Evolutionary conservation across 2,888 invertebrate species (phyloP), one percentile per base, ranked within the genome.

Genomic region (Euspilapteryx auroguttella): DNA sequence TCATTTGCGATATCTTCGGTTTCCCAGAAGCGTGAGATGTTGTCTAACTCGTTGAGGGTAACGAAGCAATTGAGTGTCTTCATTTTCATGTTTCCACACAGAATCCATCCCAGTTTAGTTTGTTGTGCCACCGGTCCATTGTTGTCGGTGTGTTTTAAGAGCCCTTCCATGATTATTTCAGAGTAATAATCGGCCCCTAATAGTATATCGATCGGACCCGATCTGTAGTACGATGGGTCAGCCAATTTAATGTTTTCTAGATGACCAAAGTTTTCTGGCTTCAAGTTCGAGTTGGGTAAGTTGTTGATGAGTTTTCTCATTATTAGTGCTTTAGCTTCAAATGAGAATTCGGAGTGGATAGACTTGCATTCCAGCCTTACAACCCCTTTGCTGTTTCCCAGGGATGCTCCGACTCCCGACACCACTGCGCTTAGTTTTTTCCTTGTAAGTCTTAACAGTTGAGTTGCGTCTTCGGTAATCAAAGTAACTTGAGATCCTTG

Each of bases 251-350:
- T 10, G 22, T 27, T 27, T 10, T 24, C n/a, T 1, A 28, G 7
- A n/a, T 25, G 25, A 11, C 9, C 6, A n/a, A 12, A 25, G 7
- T 17, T 10, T 14, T 12, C 9, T 8, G 14, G 27, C 5, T 21
- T 8, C 12, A 32, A 27, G 3, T 27, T n/a, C 8, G 10, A 12
- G 13, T 23, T 27, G 3, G 32, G 32, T 10, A 32, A 15, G 10
- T 20, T 27, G 12, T 32, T 32, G 9, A 29, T 13, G 6, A 32
- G 14, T 11, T 29, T 32, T 4, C 14, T 21, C 29, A 32, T 27
- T 7, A 32, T 13, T 11, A 29, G 12, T 8, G 24, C 29, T 7
- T 32, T 24, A 1, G 25, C 27, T 10, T 20, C 12, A 14, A 32
- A 32, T n/a, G 25, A 14, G 12, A 23, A 26, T 8, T 32, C 29